Evolutionary conservation across 2,797 vertebrate species (phyloP).

Genomic region (Carcharodon carcharias): DNA sequence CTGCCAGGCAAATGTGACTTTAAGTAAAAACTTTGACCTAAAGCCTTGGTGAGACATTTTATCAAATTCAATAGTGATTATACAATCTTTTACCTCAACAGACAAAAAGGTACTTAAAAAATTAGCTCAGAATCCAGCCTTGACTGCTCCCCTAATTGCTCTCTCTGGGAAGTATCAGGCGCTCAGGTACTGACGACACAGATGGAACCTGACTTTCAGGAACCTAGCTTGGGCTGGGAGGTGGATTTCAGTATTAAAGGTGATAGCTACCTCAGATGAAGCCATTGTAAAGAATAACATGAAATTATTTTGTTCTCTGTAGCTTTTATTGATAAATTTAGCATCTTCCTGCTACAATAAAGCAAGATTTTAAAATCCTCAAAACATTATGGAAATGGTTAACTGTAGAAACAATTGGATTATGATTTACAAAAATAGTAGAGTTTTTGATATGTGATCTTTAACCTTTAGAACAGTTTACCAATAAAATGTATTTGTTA

Average conservation of each 20-base stretch:
- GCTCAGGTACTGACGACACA: constrained; percentile 46
- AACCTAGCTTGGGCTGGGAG: constrained; percentile 39
- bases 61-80: constrained; percentile 43
- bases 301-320: neutral
- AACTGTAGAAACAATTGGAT: neutral
- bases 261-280: constrained; percentile 40
- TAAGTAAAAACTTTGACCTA: constrained; percentile 36
- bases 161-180: constrained; percentile 46
- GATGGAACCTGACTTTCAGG: constrained; percentile 41
- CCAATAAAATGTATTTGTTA: neutral
- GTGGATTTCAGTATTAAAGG: constrained; percentile 41
- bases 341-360: neutral
- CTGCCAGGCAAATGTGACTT: constrained; percentile 35
- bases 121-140: constrained; percentile 41
- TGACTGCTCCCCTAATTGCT: constrained; percentile 48
- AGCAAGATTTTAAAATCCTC: neutral
- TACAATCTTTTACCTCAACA: constrained; percentile 39
- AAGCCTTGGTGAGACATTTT: constrained; percentile 40
- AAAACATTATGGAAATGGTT: neutral
- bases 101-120: constrained; percentile 39
- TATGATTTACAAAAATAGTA: neutral
- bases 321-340: neutral
- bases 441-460: neutral
- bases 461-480: neutral
- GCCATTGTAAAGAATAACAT: neutral